Evolutionary conservation across 2,888 invertebrate species (phyloP), one percentile per base, ranked within the genome.

Genomic region (Tribolium freemani): DNA sequence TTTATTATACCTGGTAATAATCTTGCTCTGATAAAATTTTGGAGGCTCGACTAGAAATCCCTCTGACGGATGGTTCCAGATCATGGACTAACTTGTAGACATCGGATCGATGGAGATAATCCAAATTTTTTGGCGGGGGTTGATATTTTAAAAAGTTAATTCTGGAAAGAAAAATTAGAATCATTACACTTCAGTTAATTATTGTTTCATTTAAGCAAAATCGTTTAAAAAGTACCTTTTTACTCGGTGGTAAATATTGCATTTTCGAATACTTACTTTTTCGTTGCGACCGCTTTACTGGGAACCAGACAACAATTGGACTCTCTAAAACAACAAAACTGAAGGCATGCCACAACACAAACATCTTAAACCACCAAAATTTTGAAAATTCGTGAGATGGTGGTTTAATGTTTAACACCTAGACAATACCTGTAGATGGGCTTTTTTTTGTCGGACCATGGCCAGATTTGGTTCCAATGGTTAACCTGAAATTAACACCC

Each of bases 131-230:
- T 73, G 94, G 92, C 26, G 93, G 93, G 81, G 94, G 94, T 84
- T 95, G 93, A 87, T 94, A 96, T 86, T 96, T 96, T 90, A 95
- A 91, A 86, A 96, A 96, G 89, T 96, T 96, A 70, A 96, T 94
- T 84, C 96, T 96, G 87, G n/a, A 81, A 82, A 71, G 2, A 26
- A 3, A 26, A 5, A 26, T 26, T 5, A 26, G 3, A 3, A 26
- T 26, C 1, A 26, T 5, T 26, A 26, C 26, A 26, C 1, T 2
- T 26, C 26, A 26, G 16, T 16, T 16, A 16, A 26, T 26, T 0
- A 26, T 26, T 26, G 3, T 3, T 26, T 5, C 26, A 26, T 26
- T 26, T 26, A 3, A 2, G 3, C 0, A 26, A 26, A 26, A 26
- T 26, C 21, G 26, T 3, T 26, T 26, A 5, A 5, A 26, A 5